Evolutionary conservation across 2,888 invertebrate genomes (phyloP), one percentile per base, ranked within the genome.

Genomic region (Serrognathus titanus): DNA sequence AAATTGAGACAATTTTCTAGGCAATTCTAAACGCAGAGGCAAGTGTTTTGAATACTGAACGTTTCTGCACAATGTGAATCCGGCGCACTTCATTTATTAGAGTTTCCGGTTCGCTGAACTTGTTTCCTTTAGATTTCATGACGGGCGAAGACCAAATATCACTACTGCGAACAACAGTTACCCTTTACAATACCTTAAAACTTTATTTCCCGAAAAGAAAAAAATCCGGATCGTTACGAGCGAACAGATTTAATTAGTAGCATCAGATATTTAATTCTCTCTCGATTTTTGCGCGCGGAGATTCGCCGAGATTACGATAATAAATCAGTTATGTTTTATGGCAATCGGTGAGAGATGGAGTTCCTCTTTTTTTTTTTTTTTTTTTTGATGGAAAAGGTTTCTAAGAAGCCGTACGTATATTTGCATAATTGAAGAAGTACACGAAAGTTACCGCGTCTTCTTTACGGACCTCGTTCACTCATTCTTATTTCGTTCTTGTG

Each of bases 361-460:
- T 16, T 16, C 16, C 16, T 16, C 3, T 16, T 45, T 43, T 37
- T 40, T 47, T 51, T 57, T 56, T 16, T 16, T 16, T 45, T 43
- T 37, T 40, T 47, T 51, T 57, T 56, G 53, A 57, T 56, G 61
- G 58, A 60, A 52, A 51, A 57, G 61, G 60, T 58, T 57, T 53
- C 59, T 58, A 57, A 55, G 65, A 66, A 67, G 65, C 62, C 56
- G 60, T 64, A 63, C 68, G 24, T 31, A 31, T 31, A 73, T 73
- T 73, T 73, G 66, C 73, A 73, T 72, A 75, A 74, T 74, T 73
- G 74, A 73, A 72, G 70, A 69, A 72, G 70, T 73, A 71, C 69
- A 69, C 60, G 66, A 69, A 72, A 70, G 70, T 74, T 71, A 66
- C 71, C 65, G 70, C 66, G 67, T 16, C 16, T 16, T 69, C 68